A percentile compares a stretch with the other conserved stretches of the same genome.
Evolutionary conservation across 2,888 invertebrate genomes (phyloP).

Genomic region (Apocheima hispidaria): DNA sequence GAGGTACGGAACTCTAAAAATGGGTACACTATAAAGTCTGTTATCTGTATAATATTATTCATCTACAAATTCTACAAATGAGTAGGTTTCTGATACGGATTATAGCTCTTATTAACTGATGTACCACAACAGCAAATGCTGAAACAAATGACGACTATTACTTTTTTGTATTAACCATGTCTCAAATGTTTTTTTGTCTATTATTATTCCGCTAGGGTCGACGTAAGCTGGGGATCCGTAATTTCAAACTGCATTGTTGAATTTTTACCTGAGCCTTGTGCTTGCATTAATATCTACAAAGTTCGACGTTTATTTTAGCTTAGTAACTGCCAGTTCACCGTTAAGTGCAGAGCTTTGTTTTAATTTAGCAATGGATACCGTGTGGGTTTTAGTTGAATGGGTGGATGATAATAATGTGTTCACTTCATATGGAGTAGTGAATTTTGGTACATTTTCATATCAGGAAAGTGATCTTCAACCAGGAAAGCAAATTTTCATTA

Average conservation of each 20-base stretch:
- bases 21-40: no score
- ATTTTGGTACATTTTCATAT: conserved; percentile 51
- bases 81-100: no score
- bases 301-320: conserved; percentile 38
- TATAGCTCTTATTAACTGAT: no score
- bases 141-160: conserved; percentile 19
- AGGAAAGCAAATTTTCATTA: conserved; percentile 59
- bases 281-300: conserved; percentile 21
- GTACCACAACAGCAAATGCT: no score
- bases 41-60: no score
- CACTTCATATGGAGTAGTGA: conserved; percentile 63
- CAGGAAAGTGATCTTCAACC: conserved; percentile 54
- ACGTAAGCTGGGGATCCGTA: conserved; percentile 44
- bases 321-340: conserved; percentile 37
- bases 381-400: conserved; percentile 74
- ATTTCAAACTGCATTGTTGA: conserved; percentile 45
- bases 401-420: conserved; percentile 60
- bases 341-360: conserved; percentile 29
- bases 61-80: no score
- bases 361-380: conserved; percentile 54
- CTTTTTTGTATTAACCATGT: conserved; percentile 40
- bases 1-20: no score
- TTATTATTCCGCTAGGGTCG: conserved; percentile 42
- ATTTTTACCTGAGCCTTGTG: conserved; percentile 50
- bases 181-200: conserved; percentile 45